Evolutionary conservation across 2,797 vertebrate genomes (phyloP).

Genomic region (Pristis pectinata): DNA sequence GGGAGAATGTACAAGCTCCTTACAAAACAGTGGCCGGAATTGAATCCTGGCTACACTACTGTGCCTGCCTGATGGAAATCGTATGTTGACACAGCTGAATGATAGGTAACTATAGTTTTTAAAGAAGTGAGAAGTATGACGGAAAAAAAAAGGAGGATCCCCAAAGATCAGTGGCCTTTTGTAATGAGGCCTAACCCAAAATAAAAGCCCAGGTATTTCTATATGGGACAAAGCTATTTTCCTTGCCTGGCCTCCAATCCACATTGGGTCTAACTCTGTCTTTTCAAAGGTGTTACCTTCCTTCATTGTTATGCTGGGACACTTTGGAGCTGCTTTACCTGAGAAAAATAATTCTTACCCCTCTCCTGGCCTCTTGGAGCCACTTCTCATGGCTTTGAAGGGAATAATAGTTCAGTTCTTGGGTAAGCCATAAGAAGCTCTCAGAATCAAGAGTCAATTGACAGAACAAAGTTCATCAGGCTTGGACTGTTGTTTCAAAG

Average conservation of each 20-base stretch:
- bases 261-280: neutral
- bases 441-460: neutral
- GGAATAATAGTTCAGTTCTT: neutral
- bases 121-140: too few relatives aligned
- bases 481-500: neutral
- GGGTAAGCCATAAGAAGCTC: neutral
- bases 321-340: neutral
- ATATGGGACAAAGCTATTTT: neutral
- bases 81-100: too few relatives aligned
- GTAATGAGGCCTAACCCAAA: neutral
- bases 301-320: neutral
- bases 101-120: too few relatives aligned
- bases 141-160: neutral
- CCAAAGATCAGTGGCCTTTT: neutral
- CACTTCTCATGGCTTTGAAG: neutral
- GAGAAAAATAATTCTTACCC: neutral
- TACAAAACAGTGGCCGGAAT: too few relatives aligned
- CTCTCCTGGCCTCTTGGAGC: neutral
- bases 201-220: neutral
- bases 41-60: too few relatives aligned
- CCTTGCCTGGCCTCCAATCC: neutral
- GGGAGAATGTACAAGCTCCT: too few relatives aligned
- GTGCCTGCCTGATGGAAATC: too few relatives aligned
- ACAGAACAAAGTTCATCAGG: neutral
- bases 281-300: neutral